These are phyloP conservation scores for Automeris io DNA, from an alignment of 2,888 invertebrate genomes.

Conservation along the genomic window DNA sequence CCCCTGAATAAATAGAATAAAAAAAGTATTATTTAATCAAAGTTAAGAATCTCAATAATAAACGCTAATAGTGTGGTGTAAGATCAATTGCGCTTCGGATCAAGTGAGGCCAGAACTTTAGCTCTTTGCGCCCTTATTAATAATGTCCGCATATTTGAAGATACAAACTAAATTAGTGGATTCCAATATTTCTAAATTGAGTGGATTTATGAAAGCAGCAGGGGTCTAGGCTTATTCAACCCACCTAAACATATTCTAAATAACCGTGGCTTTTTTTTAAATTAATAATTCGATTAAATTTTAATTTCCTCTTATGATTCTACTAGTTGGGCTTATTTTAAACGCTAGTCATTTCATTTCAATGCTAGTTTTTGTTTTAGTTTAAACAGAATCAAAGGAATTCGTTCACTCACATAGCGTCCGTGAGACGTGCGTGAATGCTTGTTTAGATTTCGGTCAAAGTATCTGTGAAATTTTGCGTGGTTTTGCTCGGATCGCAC, in stretches of 20 bases:
- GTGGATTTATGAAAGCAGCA: slow-evolving; percentile 36
- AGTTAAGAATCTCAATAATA: slow-evolving; percentile 36
- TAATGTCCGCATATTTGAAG: slow-evolving; percentile 60
- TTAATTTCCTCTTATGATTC: too few species aligned
- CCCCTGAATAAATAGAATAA: too few species aligned
- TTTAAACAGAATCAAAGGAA: slow-evolving; percentile 10
- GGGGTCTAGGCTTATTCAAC: slow-evolving; percentile 25
- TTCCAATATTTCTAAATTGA: slow-evolving; percentile 46
- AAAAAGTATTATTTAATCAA: slow-evolving; percentile 56
- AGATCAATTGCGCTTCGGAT: slow-evolving; percentile 31
- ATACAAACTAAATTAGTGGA: slow-evolving; percentile 46
- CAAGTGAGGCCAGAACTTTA: slow-evolving; percentile 34
- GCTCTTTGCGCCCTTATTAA: slow-evolving; percentile 48
- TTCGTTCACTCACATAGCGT: slow-evolving; percentile 26
- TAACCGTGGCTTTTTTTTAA: neutral
- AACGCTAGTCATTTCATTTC: too few species aligned
- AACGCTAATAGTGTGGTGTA: slow-evolving; percentile 32
- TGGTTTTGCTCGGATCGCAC: slow-evolving; percentile 47
- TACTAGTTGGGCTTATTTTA: too few species aligned
- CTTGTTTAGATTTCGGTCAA: slow-evolving; percentile 54
- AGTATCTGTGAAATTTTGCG: slow-evolving; percentile 61
- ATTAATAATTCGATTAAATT: too few species aligned
- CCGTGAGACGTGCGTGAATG: slow-evolving; percentile 36
- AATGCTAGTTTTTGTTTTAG: neutral
- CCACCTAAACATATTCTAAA: slow-evolving; percentile 5